Conservation (phyloP, 2,113 vertebrate species). For the Pelmatolapia mariae region DNA sequence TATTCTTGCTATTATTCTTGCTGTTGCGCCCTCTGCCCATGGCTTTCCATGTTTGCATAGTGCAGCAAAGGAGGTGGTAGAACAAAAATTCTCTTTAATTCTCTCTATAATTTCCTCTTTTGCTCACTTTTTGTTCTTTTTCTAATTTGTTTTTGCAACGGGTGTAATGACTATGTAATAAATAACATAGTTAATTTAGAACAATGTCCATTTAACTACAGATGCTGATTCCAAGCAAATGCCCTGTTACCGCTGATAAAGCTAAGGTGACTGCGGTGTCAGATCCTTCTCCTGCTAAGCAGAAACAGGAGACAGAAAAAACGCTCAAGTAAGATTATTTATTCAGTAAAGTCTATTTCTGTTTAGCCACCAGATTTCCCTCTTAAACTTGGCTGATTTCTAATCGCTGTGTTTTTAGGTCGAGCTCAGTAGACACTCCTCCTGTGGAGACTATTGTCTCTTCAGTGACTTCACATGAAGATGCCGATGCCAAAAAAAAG, state of each 20-base stretch:
- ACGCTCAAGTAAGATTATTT: slow-evolving; percentile 28
- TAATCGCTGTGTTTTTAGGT: slow-evolving; percentile 1
- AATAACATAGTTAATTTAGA: neutral
- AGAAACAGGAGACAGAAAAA: slow-evolving; percentile 11
- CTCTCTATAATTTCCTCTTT: neutral
- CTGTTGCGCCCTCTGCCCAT: neutral
- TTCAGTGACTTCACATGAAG: slow-evolving; percentile 1
- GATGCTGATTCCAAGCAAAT: slow-evolving; percentile 61
- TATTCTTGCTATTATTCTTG: neutral
- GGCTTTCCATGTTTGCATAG: neutral
- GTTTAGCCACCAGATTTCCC: neutral
- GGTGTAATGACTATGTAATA: neutral
- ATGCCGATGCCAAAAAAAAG: neutral
- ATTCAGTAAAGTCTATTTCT: neutral
- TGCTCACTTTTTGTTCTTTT: neutral
- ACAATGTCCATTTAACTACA: neutral
- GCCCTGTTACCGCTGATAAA: slow-evolving; percentile 2
- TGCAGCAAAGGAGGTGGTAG: neutral
- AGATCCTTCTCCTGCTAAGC: neutral
- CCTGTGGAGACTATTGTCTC: slow-evolving; percentile 41
- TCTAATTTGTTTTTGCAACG: neutral
- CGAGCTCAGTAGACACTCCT: slow-evolving; percentile 49
- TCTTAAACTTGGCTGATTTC: neutral
- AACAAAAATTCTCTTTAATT: neutral
- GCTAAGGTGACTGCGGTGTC: neutral